Conservation (phyloP, 2,113 vertebrate species). For the Corynorhinus townsendii region DNA sequence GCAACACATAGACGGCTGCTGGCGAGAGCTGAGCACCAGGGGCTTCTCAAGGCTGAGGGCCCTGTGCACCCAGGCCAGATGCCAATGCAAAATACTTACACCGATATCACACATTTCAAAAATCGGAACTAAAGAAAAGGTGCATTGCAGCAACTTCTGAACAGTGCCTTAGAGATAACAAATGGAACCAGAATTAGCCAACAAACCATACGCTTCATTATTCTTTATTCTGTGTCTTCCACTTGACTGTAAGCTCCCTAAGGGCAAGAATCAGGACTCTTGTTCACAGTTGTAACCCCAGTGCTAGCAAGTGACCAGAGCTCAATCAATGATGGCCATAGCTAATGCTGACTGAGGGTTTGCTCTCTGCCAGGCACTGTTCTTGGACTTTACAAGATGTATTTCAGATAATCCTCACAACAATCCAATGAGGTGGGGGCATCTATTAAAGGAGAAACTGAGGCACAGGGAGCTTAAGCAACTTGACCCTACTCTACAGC, state of each 20-base stretch:
- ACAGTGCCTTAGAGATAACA: not conserved
- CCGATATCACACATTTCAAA: not conserved
- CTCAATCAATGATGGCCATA: not conserved
- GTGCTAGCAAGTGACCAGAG: not conserved
- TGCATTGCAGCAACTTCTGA: not conserved
- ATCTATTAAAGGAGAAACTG: not conserved
- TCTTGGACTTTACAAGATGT: not conserved
- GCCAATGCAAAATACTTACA: not conserved
- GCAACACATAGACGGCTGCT: not conserved
- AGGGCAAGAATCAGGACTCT: not conserved
- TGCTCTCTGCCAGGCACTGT: not conserved
- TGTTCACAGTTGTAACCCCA: not conserved
- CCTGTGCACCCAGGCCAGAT: not conserved
- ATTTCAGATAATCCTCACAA: not conserved
- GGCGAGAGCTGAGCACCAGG: not conserved
- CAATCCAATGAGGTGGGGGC: not conserved
- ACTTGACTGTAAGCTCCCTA: not conserved
- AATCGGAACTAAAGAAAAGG: not conserved
- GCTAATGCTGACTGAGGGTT: not conserved
- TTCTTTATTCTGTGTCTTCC: not conserved
- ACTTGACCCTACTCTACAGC: not conserved
- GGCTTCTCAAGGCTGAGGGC: not conserved
- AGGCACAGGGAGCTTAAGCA: not conserved
- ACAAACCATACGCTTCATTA: not conserved
- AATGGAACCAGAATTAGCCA: not conserved